phyloP scores from a whole-genome alignment of 2,797 vertebrate species.

The Argentina silus region DNA sequence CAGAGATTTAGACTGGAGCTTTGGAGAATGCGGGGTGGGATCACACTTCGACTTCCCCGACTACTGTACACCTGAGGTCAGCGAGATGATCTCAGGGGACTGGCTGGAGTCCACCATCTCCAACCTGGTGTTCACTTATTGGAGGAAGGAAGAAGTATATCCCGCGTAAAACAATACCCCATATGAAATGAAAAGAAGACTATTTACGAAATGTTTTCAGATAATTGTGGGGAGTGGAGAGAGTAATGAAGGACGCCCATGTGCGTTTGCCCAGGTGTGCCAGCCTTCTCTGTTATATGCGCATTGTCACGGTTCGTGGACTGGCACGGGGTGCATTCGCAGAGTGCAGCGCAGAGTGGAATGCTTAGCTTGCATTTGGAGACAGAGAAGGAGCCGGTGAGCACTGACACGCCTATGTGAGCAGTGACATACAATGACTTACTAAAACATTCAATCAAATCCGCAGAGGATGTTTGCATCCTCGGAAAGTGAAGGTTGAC shows the following conservation, averaged over 20 bases:
- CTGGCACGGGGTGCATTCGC: conserved; percentile 36
- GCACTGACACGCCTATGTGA: conserved; percentile 51
- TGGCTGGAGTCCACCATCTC: conserved; percentile 98
- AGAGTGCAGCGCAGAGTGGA: conserved; percentile 46
- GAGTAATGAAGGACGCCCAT: conserved; percentile 37
- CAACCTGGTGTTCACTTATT: conserved; percentile 97
- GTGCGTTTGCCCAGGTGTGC: conserved; percentile 57
- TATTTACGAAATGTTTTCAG: conserved; percentile 60
- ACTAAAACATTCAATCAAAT: conserved; percentile 50
- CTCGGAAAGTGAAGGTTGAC: conserved; percentile 51
- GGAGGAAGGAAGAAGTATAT: conserved; percentile 35
- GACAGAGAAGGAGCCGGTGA: conserved; percentile 69
- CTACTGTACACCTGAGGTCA: conserved; percentile 98
- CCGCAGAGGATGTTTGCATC: conserved; percentile 67
- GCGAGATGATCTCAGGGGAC: conserved; percentile 98
- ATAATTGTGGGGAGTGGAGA: conserved; percentile 47
- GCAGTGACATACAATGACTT: conserved; percentile 69
- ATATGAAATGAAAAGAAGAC: conserved; percentile 10
- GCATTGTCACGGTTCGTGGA: conserved; percentile 46
- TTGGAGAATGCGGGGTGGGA: conserved; percentile 89
- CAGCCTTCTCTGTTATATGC: conserved; percentile 27
- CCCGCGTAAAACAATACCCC: conserved; percentile 39
- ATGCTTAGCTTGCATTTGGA: conserved; percentile 77
- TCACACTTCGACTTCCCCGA: conserved; percentile 99
- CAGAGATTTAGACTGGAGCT: conserved; percentile 94